phyloP scores from a whole-genome alignment of 2,888 invertebrate genomes.

The Micoletzkya japonica region DNA sequence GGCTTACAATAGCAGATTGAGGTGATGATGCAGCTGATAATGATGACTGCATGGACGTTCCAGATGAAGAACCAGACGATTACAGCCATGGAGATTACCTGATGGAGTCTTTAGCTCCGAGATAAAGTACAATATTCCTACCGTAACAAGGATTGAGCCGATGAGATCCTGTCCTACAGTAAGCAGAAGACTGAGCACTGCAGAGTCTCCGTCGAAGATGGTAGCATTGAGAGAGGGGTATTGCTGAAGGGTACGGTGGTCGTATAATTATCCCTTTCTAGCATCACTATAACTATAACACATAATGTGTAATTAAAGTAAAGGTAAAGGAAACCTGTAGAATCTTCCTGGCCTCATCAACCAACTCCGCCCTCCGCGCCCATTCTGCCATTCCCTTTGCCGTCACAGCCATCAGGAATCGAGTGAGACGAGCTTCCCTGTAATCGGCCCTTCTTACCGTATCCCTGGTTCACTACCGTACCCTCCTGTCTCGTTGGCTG shows the following conservation, averaged over 20 bases:
- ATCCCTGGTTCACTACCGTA: not conserved
- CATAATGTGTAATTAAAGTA: not conserved
- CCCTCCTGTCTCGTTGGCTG: not conserved
- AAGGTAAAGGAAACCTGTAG: not conserved
- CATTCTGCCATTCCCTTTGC: slow-evolving; percentile 60
- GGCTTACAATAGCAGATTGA: slow-evolving; percentile 59
- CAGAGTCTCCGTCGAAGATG: slow-evolving; percentile 58
- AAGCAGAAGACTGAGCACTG: slow-evolving; percentile 54
- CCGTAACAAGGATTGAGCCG: slow-evolving; percentile 35
- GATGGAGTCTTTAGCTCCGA: slow-evolving; percentile 27
- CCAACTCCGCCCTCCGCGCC: slow-evolving; percentile 53
- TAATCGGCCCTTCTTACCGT: not conserved
- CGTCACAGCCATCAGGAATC: slow-evolving; percentile 56
- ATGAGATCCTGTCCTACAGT: slow-evolving; percentile 49
- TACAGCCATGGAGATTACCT: slow-evolving; percentile 48
- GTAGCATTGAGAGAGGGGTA: slow-evolving; percentile 56
- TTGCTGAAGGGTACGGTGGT: slow-evolving; percentile 10
- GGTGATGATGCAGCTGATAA: slow-evolving; percentile 54
- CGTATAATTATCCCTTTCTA: not conserved
- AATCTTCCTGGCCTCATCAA: slow-evolving; percentile 32
- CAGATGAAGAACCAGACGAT: slow-evolving; percentile 57
- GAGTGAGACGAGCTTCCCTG: slow-evolving; percentile 33
- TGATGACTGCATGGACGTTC: slow-evolving; percentile 49
- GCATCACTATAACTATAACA: not conserved
- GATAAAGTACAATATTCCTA: too few relatives aligned